phyloP scores from a whole-genome alignment of 2,888 invertebrate genomes.

The Tenodera sinensis region DNA sequence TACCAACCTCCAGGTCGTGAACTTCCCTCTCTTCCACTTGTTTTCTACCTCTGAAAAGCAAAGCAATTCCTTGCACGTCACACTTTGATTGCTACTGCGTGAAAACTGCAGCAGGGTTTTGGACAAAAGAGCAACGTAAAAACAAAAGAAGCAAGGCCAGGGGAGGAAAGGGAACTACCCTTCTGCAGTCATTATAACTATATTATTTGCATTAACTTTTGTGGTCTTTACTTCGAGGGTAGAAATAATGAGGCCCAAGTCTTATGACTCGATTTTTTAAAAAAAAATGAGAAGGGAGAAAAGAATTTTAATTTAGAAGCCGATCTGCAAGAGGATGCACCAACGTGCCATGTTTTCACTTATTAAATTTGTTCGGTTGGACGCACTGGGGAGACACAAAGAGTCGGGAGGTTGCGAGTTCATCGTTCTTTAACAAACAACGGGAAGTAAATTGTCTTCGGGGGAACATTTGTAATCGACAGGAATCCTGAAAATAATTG shows the following conservation, averaged over 20 bases:
- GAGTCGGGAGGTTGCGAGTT: background rate
- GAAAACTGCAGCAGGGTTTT: background rate
- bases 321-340: background rate
- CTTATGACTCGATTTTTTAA: background rate
- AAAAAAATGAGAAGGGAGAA: background rate
- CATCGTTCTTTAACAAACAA: too few species aligned
- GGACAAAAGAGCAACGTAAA: background rate
- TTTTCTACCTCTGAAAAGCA: background rate
- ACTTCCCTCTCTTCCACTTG: background rate
- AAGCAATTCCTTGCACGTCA: background rate
- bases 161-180: background rate
- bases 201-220: background rate
- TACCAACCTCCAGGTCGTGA: background rate
- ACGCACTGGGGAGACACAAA: background rate
- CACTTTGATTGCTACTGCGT: background rate
- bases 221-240: background rate
- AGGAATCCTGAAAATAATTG: too few species aligned
- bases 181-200: background rate
- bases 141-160: background rate
- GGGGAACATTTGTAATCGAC: too few species aligned
- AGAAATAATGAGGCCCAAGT: background rate
- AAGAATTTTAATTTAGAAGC: background rate
- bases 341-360: background rate
- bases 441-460: too few species aligned
- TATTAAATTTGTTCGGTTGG: conserved; percentile 22